A percentile compares a stretch with the other conserved stretches of the same genome.
phyloP scores from a whole-genome alignment of 2,797 vertebrate species.

The Acrossocheilus wenchowensis region DNA sequence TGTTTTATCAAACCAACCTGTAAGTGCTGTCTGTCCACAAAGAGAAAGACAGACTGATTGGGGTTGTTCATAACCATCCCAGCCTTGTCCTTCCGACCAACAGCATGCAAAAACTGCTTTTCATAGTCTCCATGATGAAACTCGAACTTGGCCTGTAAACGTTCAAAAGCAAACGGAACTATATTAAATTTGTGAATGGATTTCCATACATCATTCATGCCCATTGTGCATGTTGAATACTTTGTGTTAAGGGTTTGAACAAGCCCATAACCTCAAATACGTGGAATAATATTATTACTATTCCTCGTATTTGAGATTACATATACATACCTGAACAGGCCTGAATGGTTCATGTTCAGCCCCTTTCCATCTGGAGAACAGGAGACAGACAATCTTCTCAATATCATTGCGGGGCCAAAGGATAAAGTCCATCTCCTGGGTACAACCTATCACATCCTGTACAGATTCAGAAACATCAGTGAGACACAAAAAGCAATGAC shows the following conservation, averaged over 20 bases:
- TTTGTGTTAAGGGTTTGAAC: neutral
- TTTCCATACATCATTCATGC: neutral
- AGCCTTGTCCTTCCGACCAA: conserved; percentile 99
- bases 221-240: neutral
- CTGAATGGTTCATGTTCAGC: conserved; percentile 96
- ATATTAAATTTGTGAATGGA: neutral
- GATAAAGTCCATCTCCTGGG: conserved; percentile 99
- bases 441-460: conserved; percentile 97
- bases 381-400: conserved; percentile 99
- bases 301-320: too few relatives aligned
- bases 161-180: conserved; percentile 19
- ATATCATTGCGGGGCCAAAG: conserved; percentile 99
- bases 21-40: conserved; percentile 99
- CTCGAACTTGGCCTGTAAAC: conserved; percentile 94
- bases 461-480: conserved; percentile 35
- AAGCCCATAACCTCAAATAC: neutral
- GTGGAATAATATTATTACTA: neutral
- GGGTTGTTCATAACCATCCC: conserved; percentile 99
- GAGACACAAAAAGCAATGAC: neutral
- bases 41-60: conserved; percentile 99
- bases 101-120: conserved; percentile 98
- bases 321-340: conserved; percentile 93
- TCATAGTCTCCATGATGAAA: conserved; percentile 99
- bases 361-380: conserved; percentile 99
- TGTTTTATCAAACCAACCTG: conserved; percentile 80